Conservation (phyloP, 2,113 vertebrate genomes). For the Tragelaphus buxtoni region DNA sequence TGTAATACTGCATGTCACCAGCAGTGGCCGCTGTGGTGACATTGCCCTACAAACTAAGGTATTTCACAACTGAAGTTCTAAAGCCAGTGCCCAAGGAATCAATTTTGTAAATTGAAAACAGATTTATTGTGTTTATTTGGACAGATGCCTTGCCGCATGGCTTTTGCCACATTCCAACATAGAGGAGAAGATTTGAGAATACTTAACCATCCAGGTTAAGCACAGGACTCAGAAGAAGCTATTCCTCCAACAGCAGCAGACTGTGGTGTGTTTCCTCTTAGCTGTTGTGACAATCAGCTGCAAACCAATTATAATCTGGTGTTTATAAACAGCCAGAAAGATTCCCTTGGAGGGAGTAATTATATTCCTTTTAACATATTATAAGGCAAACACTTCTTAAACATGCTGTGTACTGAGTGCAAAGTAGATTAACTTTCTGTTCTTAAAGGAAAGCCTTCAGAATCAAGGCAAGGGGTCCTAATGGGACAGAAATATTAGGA, state of each 20-base stretch:
- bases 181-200: background rate
- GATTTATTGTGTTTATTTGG: constrained; percentile 27
- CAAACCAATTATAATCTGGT: background rate
- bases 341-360: constrained; percentile 29
- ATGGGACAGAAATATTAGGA: background rate
- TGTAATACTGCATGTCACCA: background rate
- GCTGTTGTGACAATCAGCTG: background rate
- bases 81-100: background rate
- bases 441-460: background rate
- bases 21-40: background rate
- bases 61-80: background rate
- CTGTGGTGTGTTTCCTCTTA: background rate
- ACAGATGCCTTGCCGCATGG: background rate
- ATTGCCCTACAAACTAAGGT: background rate
- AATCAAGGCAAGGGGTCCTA: background rate
- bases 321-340: constrained; percentile 36
- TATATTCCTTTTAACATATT: constrained; percentile 8
- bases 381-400: constrained; percentile 44
- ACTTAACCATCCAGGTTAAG: background rate
- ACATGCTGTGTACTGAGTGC: background rate
- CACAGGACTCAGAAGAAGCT: background rate
- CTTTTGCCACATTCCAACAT: background rate
- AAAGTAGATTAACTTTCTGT: background rate
- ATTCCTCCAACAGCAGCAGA: background rate
- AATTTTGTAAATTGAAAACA: constrained; percentile 40